phyloP scores from a whole-genome alignment of 2,113 vertebrate genomes.

The Heteronetta atricapilla region DNA sequence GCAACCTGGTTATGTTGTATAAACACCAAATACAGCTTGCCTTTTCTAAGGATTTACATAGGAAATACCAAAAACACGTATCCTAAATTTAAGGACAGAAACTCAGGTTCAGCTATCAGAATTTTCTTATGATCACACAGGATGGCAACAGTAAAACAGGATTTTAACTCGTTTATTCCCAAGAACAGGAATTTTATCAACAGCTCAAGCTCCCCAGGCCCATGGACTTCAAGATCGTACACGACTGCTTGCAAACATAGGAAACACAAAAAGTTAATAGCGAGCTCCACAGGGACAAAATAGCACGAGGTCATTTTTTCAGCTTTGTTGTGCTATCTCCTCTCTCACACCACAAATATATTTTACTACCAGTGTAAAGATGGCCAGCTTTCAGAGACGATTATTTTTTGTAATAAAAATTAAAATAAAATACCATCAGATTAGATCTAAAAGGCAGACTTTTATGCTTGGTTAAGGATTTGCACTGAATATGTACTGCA shows the following conservation, averaged over 20 bases:
- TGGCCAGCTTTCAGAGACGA: background rate
- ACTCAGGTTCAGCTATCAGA: background rate
- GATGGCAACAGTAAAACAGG: background rate
- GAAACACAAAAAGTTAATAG: background rate
- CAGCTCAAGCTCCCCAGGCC: background rate
- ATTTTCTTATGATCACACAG: background rate
- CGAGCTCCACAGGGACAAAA: background rate
- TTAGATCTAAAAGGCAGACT: background rate
- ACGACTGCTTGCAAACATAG: background rate
- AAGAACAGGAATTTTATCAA: background rate
- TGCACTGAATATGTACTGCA: background rate
- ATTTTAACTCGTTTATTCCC: background rate
- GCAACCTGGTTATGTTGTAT: background rate
- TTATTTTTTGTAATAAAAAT: background rate
- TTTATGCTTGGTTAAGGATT: background rate
- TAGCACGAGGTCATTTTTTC: background rate
- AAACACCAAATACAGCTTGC: background rate
- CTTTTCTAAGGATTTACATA: background rate
- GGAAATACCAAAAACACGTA: background rate
- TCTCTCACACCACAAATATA: background rate
- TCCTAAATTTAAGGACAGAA: background rate
- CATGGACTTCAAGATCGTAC: accelerated
- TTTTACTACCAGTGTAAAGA: background rate
- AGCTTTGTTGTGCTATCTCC: background rate
- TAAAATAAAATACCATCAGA: background rate